Percentiles rank a stretch among this genome's conserved stretches.
Conservation (phyloP, 2,113 vertebrate species). For the Alethe diademata region DNA sequence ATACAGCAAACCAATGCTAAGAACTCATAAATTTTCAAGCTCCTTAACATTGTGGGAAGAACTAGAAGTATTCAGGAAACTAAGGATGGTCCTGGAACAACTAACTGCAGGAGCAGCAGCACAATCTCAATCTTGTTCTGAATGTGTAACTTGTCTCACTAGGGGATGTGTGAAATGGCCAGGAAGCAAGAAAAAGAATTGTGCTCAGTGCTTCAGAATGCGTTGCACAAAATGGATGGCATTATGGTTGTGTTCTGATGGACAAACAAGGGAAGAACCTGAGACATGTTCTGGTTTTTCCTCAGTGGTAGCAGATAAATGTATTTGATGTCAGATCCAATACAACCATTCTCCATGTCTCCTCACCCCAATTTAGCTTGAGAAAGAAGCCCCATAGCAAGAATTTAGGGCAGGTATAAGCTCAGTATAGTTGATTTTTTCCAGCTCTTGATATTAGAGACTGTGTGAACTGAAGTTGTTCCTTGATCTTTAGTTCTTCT, state of each 20-base stretch:
- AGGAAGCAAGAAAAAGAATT: not conserved
- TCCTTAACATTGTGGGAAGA: not conserved
- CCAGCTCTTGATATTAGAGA: not conserved
- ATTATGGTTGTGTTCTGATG: not conserved
- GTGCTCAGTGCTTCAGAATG: not conserved
- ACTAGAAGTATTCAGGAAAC: not conserved
- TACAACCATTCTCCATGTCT: not conserved
- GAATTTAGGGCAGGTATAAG: not conserved
- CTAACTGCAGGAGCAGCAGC: not conserved
- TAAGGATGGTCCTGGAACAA: not conserved
- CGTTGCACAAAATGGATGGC: accelerated
- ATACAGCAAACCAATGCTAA: not conserved
- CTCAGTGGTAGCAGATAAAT: not conserved
- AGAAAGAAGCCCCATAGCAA: not conserved
- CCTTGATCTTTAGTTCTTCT: not conserved
- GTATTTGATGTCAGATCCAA: not conserved
- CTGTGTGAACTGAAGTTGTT: not conserved
- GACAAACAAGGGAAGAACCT: not conserved
- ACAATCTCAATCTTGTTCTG: accelerated
- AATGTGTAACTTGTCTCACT: not conserved
- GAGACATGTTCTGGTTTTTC: not conserved
- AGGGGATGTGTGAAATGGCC: not conserved
- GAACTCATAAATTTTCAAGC: not conserved
- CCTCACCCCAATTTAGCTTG: not conserved
- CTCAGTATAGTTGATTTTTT: not conserved